Conservation (phyloP, 2,113 vertebrate species). For the Orthochromis malagaraziensis region DNA sequence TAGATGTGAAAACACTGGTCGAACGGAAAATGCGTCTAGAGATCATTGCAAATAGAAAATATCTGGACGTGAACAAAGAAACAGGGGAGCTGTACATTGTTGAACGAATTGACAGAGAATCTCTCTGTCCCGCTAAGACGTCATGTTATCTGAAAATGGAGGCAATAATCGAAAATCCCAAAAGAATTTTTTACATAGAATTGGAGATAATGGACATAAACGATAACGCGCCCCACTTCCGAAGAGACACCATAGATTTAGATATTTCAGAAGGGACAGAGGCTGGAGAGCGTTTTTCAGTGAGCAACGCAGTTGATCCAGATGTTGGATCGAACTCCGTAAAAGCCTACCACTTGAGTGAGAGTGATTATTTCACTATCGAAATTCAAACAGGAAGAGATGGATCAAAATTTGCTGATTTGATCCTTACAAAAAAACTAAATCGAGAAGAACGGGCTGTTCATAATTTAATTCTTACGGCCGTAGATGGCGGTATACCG, state of each 20-base stretch:
- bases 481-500: conserved; percentile 63
- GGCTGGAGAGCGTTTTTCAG: conserved; percentile 55
- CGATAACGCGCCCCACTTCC: conserved; percentile 61
- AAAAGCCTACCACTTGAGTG: conserved; percentile 48
- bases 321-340: conserved; percentile 57
- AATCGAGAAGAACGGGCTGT: conserved; percentile 46
- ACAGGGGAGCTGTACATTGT: conserved; percentile 70
- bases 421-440: conserved; percentile 41
- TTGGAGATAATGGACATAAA: conserved; percentile 63
- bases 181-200: conserved; percentile 71
- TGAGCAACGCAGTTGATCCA: conserved; percentile 61
- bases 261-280: conserved; percentile 55
- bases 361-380: conserved; percentile 55
- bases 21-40: conserved; percentile 58
- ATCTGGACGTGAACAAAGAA: conserved; percentile 75
- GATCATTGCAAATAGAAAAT: conserved; percentile 48
- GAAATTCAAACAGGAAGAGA: conserved; percentile 61
- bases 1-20: conserved; percentile 52
- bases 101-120: conserved; percentile 72
- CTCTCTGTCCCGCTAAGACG: neutral
- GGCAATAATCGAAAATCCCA: conserved; percentile 62
- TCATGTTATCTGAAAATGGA: conserved; percentile 66
- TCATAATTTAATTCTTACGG: conserved; percentile 60
- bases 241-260: conserved; percentile 65
- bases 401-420: conserved; percentile 50